Base-by-base conservation (phyloP, 2,888 invertebrate genomes). In the Chorisops tibialis region DNA sequence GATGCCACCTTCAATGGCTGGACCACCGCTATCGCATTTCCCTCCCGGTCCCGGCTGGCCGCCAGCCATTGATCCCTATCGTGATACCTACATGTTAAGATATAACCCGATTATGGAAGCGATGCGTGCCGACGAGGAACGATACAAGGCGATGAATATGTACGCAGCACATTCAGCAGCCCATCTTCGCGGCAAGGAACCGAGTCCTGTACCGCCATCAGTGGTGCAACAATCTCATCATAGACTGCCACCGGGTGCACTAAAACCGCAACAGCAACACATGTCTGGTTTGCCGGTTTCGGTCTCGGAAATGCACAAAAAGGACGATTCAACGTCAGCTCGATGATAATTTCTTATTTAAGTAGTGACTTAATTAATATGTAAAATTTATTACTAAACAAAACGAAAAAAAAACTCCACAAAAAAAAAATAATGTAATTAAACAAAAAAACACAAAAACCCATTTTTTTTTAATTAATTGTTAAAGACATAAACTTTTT, bases 71-170 rank as follows among this genome's bases (percentile, higher is more conserved):
- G 87, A 88, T 75, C 86, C 87, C 11, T 88, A 87, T 79, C 83
- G 87, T 58, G 82, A 83, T 71, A 81, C 83, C 30, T 89, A 88
- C 75, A 86, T 88, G 41, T 81, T 90, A 67, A 84, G 89, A 60
- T 90, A 89, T 75, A 89, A 89, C 74, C 89, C 91, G 18, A 79
- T 91, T 35, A 85, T 91, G 80, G 89, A 87, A 12, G 88, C 88
- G 18, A 85, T 87, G 73, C 82, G 89, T 60, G 88, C 86, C 48
- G 89, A 90, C 73, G 90, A 91, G 70, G 88, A 91, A 75, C 85
- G 90, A 64, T 88, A 86, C 43, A 91, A 90, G 77, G 84, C 90
- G 72, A 84, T 87, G 72, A 85, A 83, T 68, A 85, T 87, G 66
- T 89, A 89, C 78, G 83, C 85, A 62, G 83, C 82, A 62, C 85